Percentiles rank a stretch among this genome's conserved stretches.
Evolutionary conservation across 2,113 vertebrate species (phyloP).

Genomic region (Sigmodon hispidus): DNA sequence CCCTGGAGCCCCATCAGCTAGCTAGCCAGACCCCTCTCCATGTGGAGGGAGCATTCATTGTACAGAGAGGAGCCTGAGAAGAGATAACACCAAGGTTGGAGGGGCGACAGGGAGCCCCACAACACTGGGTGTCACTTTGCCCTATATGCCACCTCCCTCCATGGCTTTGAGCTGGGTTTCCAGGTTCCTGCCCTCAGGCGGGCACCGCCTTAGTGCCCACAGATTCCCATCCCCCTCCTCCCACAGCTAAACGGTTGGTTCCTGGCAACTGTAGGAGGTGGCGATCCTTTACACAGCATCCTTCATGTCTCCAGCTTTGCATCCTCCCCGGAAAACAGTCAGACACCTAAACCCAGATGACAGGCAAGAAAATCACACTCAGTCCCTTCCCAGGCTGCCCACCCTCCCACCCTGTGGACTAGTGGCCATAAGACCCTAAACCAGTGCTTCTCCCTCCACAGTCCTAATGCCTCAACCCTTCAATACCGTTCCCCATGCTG

Average conservation of each 20-base stretch:
- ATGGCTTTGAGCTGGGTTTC: not conserved
- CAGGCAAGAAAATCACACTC: not conserved
- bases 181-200: not conserved
- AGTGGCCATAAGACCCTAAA: not conserved
- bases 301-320: not conserved
- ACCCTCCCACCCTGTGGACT: not conserved
- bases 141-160: not conserved
- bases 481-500: not conserved
- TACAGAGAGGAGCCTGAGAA: not conserved
- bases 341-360: not conserved
- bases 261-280: not conserved
- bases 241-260: not conserved
- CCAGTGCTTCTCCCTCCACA: not conserved
- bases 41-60: not conserved
- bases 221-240: not conserved
- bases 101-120: not conserved
- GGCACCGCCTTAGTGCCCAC: not conserved
- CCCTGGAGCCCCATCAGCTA: not conserved
- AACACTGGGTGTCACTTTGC: not conserved
- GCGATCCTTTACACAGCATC: no score
- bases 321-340: not conserved
- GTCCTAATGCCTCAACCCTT: not conserved
- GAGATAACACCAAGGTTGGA: not conserved
- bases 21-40: not conserved
- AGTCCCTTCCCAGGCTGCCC: not conserved